Evolutionary conservation across 2,797 vertebrate species (phyloP).

Genomic region (Chelidonichthys spinosus): DNA sequence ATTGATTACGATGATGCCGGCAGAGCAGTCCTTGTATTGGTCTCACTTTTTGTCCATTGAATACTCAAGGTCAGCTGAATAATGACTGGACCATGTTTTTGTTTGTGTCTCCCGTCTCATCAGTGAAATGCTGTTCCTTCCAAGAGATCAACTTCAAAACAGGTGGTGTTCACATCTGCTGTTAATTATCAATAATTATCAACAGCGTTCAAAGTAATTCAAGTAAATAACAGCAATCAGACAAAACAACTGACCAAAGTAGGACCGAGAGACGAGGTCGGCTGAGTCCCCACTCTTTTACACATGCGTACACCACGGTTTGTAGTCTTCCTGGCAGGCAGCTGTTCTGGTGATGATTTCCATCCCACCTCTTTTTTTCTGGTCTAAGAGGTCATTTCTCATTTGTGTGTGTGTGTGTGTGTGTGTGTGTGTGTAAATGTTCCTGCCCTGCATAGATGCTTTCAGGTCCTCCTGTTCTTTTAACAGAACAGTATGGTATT

Average conservation of each 20-base stretch:
- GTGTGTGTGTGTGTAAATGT: conserved; percentile 28
- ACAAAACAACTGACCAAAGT: conserved; percentile 16
- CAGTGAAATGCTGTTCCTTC: conserved; percentile 9
- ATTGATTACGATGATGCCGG: not conserved
- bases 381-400: conserved; percentile 54
- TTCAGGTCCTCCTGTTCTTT: conserved; percentile 56
- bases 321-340: conserved; percentile 45
- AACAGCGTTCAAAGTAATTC: not conserved
- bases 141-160: conserved; percentile 20
- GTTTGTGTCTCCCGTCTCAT: not conserved
- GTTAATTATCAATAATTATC: conserved; percentile 9
- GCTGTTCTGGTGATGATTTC: conserved; percentile 56
- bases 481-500: conserved; percentile 67
- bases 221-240: conserved; percentile 19
- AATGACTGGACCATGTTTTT: not conserved
- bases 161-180: conserved; percentile 46
- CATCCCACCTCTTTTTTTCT: conserved; percentile 37
- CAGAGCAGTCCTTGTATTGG: not conserved
- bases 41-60: conserved; percentile 7
- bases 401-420: conserved; percentile 13
- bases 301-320: conserved; percentile 4
- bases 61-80: not conserved
- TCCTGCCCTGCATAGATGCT: conserved; percentile 34
- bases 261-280: not conserved
- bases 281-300: not conserved